Percentiles rank a stretch among this genome's conserved stretches.
Conservation (phyloP, 1,140 invertebrate species). For the Drosophila leontia region DNA sequence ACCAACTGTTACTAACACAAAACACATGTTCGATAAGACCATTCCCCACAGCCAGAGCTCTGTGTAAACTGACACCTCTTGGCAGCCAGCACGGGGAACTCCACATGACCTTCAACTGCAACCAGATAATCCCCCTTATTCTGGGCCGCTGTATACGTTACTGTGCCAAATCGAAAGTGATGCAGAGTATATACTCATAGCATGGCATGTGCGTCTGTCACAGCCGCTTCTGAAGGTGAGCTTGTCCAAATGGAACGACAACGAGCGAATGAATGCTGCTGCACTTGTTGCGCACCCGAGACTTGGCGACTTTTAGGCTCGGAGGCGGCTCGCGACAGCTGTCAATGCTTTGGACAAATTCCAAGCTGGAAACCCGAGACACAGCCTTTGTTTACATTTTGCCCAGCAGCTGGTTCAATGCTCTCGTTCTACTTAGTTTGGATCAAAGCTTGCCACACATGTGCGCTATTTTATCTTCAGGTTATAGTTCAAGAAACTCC, state of each 20-base stretch:
- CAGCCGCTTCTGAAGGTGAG: conserved; percentile 60
- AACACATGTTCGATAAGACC: conserved; percentile 33
- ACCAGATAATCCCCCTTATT: conserved; percentile 25
- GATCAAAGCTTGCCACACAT: background rate
- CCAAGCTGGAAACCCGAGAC: conserved; percentile 28
- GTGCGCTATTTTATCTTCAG: conserved; percentile 4
- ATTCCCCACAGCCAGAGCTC: background rate
- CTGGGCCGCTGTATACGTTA: conserved; percentile 29
- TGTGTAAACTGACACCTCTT: conserved; percentile 47
- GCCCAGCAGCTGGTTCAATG: conserved; percentile 20
- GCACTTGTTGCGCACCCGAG: conserved; percentile 46
- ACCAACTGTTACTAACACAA: conserved; percentile 6
- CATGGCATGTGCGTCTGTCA: conserved; percentile 7
- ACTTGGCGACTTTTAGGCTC: conserved; percentile 3
- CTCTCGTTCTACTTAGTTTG: conserved; percentile 21
- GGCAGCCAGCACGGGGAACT: conserved; percentile 2
- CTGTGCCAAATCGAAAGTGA: conserved; percentile 74
- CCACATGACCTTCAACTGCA: conserved; percentile 45
- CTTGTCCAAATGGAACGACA: conserved; percentile 57
- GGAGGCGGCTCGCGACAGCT: conserved; percentile 33
- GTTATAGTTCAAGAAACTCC: conserved; percentile 17
- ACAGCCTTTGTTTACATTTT: conserved; percentile 36
- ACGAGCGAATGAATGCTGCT: conserved; percentile 7
- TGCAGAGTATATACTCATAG: conserved; percentile 15
- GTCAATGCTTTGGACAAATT: conserved; percentile 29